Evolutionary conservation across 2,797 vertebrate species (phyloP), one percentile per base, ranked within the genome.

Genomic region (Peromyscus eremicus): DNA sequence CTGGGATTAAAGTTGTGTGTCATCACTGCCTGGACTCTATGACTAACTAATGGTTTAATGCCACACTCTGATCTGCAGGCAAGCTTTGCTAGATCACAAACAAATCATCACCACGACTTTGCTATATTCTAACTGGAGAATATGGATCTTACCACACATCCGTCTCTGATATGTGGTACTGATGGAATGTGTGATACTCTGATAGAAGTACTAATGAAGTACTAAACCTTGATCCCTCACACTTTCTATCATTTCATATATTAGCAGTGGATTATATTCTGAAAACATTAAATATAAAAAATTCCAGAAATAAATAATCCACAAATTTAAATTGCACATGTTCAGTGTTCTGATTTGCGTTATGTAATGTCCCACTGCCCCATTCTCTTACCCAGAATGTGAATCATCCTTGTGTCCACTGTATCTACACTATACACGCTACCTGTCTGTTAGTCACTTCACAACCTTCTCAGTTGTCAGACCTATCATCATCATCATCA

Each of bases 251-350:
- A 5, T n/a, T 66, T 77, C 46, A 29, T 40, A n/a, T 46, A 21
- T 52, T 29, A 94, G 46, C 57, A 57, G 1, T 83, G n/a, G 13
- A 57, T 49, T 68, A 2, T 29, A 34, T 52, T 68, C 55, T 3
- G 80, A 52, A 94, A 64, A n/a, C n/a, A 55, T 37, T 37, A 43
- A 34, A 64, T 19, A 64, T 27, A 16, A 14, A 68, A 90, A 57
- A 46, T 66, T 90, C 60, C 57, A 77, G 79, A 94, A 94, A 57
- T n/a, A 55, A 89, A 52, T 79, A 66, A 55, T 27, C 75, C 46
- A 57, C 4, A 43, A 37, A 43, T 75, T 75, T 83, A 62, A 64
- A 16, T 37, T 40, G 70, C 73, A n/a, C 0, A 8, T 49, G 23
- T 71, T 21, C 46, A 37, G 23, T 43, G 29, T 83, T 27, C 19